Evolutionary conservation across 2,113 vertebrate species (phyloP), one percentile per base, ranked within the genome.

Genomic region (Helogale parvula): DNA sequence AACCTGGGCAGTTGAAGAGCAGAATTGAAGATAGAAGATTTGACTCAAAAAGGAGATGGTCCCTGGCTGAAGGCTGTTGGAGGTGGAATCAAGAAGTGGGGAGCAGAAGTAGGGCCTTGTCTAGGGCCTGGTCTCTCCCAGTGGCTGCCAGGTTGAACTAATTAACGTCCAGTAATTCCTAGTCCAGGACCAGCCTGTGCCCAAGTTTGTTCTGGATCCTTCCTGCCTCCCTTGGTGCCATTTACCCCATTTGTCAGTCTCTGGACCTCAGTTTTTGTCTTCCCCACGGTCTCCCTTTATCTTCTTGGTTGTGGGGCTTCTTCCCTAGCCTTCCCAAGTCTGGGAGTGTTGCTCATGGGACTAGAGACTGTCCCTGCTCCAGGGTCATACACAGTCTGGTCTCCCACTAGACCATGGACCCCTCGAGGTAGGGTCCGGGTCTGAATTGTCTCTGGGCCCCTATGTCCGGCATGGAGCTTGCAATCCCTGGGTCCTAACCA

Each of bases 361-460:
- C 50, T 76, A 41, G 91, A 71, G 90, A 12, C 45, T 82, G 85
- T 72, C 21, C 8, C 9, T 74, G 21, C 38, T 69, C 14, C 19
- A 50, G 2, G 21, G 31, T 85, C 45, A 8, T 47, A 19, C 19
- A 4, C 33, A 27, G 29, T 65, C 33, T 82, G 21, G 83, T 90
- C 16, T 16, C 45, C 92, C 0, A 7, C 31, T 88, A 72, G 94
- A 95, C 17, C 1, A 8, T 90, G 66, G 90, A 29, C 90, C 68
- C 25, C 29, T 69, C 65, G 83, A 66, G 95, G 69, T 17, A 94
- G 76, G 66, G 41, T 35, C 54, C 57, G 76, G 31, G 84, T 93
- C 38, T 88, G 88, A 97, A 50, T 82, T 54, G 21, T 16, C 65
- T 88, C 35, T 93, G 50, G 79, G 81, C 11, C 92, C 54, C 77